phyloP scores from a whole-genome alignment of 2,797 vertebrate genomes.

The Mionectes olivaceus region DNA sequence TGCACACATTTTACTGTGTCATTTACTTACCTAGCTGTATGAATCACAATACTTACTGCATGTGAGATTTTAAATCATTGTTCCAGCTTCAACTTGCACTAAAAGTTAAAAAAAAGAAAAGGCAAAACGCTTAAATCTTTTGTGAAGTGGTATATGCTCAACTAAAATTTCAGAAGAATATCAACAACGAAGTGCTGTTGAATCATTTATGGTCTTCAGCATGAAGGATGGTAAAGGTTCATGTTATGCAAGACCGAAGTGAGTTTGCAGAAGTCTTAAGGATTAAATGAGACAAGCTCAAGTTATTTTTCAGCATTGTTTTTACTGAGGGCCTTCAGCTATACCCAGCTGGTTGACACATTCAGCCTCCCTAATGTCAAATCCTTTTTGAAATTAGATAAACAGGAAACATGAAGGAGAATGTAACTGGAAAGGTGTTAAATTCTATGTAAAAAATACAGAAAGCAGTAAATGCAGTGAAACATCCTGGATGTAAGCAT shows the following conservation, averaged over 20 bases:
- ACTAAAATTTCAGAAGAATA: background rate
- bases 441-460: background rate
- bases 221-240: constrained; percentile 22
- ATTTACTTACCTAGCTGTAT: background rate
- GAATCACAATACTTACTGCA: background rate
- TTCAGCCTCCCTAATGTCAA: background rate
- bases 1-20: background rate
- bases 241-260: background rate
- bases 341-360: background rate
- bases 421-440: background rate
- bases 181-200: background rate
- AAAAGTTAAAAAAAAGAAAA: background rate
- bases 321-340: background rate
- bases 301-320: background rate
- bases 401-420: background rate
- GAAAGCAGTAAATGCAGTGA: background rate
- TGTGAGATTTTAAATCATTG: background rate
- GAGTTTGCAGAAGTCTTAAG: background rate
- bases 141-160: background rate
- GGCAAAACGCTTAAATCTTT: background rate
- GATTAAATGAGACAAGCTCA: background rate
- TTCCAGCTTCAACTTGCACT: background rate
- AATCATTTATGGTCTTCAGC: constrained; percentile 23
- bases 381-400: background rate
- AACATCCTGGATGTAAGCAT: background rate